phyloP scores from a whole-genome alignment of 1,140 invertebrate species.

The Phthorimaea operculella region DNA sequence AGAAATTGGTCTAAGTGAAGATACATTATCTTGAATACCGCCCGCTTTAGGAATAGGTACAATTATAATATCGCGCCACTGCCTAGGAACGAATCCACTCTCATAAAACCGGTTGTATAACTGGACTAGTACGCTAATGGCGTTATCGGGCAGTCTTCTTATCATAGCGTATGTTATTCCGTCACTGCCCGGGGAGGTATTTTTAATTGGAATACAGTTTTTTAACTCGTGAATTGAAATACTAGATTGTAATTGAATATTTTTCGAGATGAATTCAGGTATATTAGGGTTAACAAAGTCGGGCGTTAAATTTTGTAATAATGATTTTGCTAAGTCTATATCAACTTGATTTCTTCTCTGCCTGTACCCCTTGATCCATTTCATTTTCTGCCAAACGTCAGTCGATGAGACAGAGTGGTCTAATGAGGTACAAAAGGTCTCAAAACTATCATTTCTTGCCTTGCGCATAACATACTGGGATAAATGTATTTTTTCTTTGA shows the following conservation, averaged over 20 bases:
- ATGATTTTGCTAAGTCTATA: constrained; percentile 2
- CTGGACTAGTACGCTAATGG: background rate
- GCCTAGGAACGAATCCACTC: background rate
- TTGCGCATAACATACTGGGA: background rate
- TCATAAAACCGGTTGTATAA: background rate
- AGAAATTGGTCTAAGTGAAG: background rate
- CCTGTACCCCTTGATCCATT: constrained; percentile 5
- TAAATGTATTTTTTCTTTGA: background rate
- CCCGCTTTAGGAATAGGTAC: constrained; percentile 8
- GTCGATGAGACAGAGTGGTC: background rate
- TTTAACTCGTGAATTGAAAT: constrained; percentile 15
- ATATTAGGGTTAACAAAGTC: constrained; percentile 15
- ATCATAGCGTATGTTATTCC: constrained; percentile 21
- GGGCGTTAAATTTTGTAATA: constrained; percentile 18
- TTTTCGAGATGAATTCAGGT: constrained; percentile 12
- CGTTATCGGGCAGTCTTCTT: constrained; percentile 6
- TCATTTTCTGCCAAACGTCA: constrained; percentile 3
- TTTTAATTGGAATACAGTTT: constrained; percentile 14
- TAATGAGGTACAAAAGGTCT: background rate
- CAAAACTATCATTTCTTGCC: background rate
- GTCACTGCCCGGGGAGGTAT: constrained; percentile 18
- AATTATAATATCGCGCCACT: constrained; percentile 4
- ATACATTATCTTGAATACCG: background rate
- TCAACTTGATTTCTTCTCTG: background rate
- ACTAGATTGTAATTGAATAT: constrained; percentile 9